Evolutionary conservation across 2,113 vertebrate species (phyloP).

Genomic region (Microtus ochrogaster): DNA sequence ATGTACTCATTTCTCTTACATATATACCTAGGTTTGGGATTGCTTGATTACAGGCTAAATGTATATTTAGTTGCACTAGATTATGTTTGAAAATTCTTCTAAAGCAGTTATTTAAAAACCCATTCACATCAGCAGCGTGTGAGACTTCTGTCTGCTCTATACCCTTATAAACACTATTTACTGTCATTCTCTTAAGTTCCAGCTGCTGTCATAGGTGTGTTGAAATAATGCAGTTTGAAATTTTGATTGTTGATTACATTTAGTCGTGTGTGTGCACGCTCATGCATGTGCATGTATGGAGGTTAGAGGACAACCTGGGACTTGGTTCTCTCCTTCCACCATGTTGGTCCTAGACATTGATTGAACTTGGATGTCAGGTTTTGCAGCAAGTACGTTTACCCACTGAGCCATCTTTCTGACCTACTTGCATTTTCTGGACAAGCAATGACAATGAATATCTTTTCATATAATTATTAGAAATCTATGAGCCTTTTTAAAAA

Average conservation of each 20-base stretch:
- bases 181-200: background rate
- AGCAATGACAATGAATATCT: background rate
- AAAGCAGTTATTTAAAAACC: background rate
- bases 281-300: background rate
- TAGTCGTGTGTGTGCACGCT: too few relatives aligned
- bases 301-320: too few relatives aligned
- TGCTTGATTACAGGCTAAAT: background rate
- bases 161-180: background rate
- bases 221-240: background rate
- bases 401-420: background rate
- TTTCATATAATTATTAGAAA: background rate
- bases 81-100: conserved; percentile 14
- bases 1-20: background rate
- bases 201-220: background rate
- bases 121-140: background rate
- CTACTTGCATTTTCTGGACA: conserved; percentile 1
- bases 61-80: conserved; percentile 7
- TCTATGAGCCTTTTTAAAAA: background rate
- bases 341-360: background rate
- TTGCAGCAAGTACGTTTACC: background rate
- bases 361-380: background rate
- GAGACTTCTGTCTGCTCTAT: conserved; percentile 18
- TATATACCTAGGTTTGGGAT: conserved; percentile 2
- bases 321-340: too few relatives aligned
- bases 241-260: background rate